Evolutionary conservation across 2,797 vertebrate species (phyloP), one percentile per base, ranked within the genome.

Genomic region (Falco concolor): DNA sequence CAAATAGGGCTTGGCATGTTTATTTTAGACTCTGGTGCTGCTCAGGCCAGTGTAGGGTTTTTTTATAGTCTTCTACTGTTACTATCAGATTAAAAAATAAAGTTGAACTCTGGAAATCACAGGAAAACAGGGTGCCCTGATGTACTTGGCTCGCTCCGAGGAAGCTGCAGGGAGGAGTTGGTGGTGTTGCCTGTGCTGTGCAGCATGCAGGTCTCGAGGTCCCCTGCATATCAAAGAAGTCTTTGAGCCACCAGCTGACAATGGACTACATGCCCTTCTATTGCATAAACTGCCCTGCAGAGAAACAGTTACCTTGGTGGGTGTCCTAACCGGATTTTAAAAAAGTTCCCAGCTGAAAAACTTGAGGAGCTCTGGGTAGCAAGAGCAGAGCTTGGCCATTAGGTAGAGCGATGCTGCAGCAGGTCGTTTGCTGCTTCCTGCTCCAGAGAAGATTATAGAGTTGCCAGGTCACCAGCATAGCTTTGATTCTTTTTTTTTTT

Each of bases 1-100:
- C 95, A 97, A 97, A 96, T 49, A 97, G 92, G 97, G 91, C 74
- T 95, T 90, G 82, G 32, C 69, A 47, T 96, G 96, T 97, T 97
- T 96, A 97, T 96, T 97, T 97, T 94, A 97, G 91, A 78, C 91
- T 89, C 87, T 0, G 44, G 77, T 74, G 90, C 93, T 77, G n/a
- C 86, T 96, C 90, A 75, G 94, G 72, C 94, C 90, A 77, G 57
- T 68, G 60, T 59, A 57, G 94, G 12, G 4, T 11, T 89, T 93
- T 97, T 97, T 96, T 72, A 90, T 94, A 92, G 69, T 89, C 79
- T 72, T 95, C 92, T 96, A 34, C 93, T 80, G 84, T 95, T 97
- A 64, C 95, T 95, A 64, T 86, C 81, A 32, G 82, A 56, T 95
- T 77, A 38, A 93, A 93, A 97, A 96, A 95, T 74, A 87, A 93